Evolutionary conservation across 2,113 vertebrate genomes (phyloP).

Genomic region (Butorides virescens): DNA sequence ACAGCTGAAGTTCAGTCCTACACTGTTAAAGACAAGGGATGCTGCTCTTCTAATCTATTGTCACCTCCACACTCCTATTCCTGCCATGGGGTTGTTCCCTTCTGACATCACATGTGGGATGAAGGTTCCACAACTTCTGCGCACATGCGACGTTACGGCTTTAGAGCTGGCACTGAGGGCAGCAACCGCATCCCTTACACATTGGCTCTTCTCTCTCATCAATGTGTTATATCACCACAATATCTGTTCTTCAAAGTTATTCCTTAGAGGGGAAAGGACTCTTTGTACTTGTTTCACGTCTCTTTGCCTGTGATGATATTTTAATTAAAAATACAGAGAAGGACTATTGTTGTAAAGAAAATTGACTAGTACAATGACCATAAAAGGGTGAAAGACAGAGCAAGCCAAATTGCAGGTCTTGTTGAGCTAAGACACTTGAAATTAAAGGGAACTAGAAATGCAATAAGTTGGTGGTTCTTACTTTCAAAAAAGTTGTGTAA

Average conservation of each 20-base stretch:
- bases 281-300: background rate
- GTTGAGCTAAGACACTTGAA: background rate
- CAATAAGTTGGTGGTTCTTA: background rate
- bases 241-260: background rate
- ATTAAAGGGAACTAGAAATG: background rate
- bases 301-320: background rate
- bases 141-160: background rate
- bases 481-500: background rate
- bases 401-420: background rate
- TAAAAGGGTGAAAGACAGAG: background rate
- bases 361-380: background rate
- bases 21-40: background rate
- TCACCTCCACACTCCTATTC: background rate
- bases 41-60: background rate
- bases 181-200: background rate
- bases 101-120: background rate
- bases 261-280: background rate
- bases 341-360: background rate
- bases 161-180: background rate
- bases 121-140: background rate
- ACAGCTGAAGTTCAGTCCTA: background rate
- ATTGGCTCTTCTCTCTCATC: background rate
- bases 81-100: background rate
- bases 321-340: background rate
- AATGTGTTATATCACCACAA: background rate